Evolutionary conservation across 2,888 invertebrate species (phyloP), one percentile per base, ranked within the genome.

Genomic region (Aphrophora alni): DNA sequence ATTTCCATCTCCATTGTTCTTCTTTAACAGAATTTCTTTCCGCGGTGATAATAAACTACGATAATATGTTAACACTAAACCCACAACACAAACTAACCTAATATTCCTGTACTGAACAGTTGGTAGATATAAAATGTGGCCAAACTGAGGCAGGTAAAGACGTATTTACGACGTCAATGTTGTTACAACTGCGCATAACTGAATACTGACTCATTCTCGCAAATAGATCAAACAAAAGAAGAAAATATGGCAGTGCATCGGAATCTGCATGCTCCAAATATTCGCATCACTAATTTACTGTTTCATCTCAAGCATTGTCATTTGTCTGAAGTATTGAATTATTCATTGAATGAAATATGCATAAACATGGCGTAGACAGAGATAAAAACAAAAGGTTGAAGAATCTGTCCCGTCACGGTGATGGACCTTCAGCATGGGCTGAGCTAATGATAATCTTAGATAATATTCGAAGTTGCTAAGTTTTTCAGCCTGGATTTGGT

Each of bases 151-250:
- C n/a, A n/a, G n/a, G n/a, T n/a, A n/a, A n/a, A n/a, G n/a, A n/a
- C n/a, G n/a, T n/a, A n/a, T n/a, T n/a, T n/a, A 33, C 10, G 44
- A 14, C 17, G 44, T 44, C 8, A n/a, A 21, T 59, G 59, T 59
- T 59, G 59, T n/a, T 21, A 59, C 59, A 59, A 59, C 59, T 59
- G 59, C 59, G 59, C 59, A 59, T 59, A 59, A n/a, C 59, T 59
- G 21, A 21, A 7, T 21, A 59, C 59, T 59, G 59, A 59, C 59
- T 59, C 59, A 59, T 21, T 21, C 59, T n/a, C 59, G 59, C 59
- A 59, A 59, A 59, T 59, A 59, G 59, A 59, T 59, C 59, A 59
- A 59, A 59, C 59, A 59, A 59, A 21, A 59, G 59, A 59, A 21
- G 59, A 59, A 44, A 59, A 59, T 59, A 59, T 59, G 59, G 59